Evolutionary conservation across 2,888 invertebrate species (phyloP), one percentile per base, ranked within the genome.

Genomic region (Pristionchus arcanus): DNA sequence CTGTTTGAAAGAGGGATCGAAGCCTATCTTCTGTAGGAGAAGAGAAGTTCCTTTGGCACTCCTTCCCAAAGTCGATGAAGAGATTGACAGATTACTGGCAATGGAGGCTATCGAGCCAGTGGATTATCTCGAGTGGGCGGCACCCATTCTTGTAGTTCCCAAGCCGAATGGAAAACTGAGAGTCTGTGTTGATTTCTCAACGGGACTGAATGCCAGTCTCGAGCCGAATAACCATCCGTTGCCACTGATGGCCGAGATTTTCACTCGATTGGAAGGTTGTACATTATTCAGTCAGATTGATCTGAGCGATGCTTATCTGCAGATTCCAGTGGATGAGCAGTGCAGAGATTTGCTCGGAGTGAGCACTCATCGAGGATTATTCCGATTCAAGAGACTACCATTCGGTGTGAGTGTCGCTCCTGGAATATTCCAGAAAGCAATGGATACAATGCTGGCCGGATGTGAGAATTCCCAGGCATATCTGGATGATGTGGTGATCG

Each of bases 101-200:
- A n/a, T n/a, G n/a, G n/a, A n/a, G n/a, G n/a, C n/a, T n/a, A n/a
- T n/a, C n/a, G n/a, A n/a, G 5, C 19, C 63, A 25, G 63, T 19
- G 11, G 25, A n/a, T 19, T n/a, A 63, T n/a, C 63, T 25, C 19
- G 19, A 19, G 7, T 63, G 63, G n/a, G 19, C n/a, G 63, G n/a
- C n/a, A n/a, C n/a, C n/a, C n/a, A n/a, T n/a, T n/a, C n/a, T n/a
- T n/a, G n/a, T n/a, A n/a, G n/a, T 63, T 19, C 63, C 63, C 63
- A 63, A 63, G n/a, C 63, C 63, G 63, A 63, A 63, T 21, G 63
- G 63, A 19, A 63, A 63, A 21, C 21, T 63, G 63, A 63, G 63
- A 63, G 71, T 71, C 31, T 71, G 71, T 25, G 71, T 71, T 71
- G 71, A 71, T 31, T 71, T 71, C 31, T 71, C 71, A 7, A 71